phyloP scores from a whole-genome alignment of 1,140 invertebrate genomes.

The Bilobella aurantiaca region DNA sequence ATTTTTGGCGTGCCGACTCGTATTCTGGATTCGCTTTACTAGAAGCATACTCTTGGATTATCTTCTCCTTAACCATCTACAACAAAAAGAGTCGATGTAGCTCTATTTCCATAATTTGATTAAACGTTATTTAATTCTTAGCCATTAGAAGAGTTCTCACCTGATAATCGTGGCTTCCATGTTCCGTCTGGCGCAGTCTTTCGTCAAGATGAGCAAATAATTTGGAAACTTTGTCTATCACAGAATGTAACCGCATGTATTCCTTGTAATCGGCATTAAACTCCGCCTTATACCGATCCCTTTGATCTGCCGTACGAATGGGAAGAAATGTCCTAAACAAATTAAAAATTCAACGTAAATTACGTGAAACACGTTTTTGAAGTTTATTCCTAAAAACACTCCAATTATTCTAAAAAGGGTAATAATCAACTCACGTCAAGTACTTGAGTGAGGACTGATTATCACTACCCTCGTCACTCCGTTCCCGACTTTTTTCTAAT shows the following conservation, averaged over 20 bases:
- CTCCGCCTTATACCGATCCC: conserved; percentile 72
- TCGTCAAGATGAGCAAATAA: conserved; percentile 63
- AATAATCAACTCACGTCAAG: not conserved
- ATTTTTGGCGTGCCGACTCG: conserved; percentile 58
- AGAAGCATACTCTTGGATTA: conserved; percentile 66
- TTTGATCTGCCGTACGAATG: conserved; percentile 62
- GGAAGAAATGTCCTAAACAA: conserved; percentile 59
- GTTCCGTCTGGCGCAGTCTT: conserved; percentile 47
- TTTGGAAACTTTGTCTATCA: conserved; percentile 62
- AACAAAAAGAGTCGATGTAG: conserved; percentile 27
- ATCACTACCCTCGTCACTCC: not conserved
- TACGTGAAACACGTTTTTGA: not conserved
- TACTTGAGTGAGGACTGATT: not conserved
- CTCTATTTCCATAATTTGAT: not conserved
- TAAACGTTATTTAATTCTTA: not conserved
- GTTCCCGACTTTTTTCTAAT: not conserved
- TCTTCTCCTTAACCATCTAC: conserved; percentile 61
- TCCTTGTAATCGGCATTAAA: conserved; percentile 75
- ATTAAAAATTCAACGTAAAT: conserved; percentile 7
- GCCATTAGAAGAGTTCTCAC: conserved; percentile 40
- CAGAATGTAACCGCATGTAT: conserved; percentile 62
- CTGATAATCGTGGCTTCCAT: conserved; percentile 46
- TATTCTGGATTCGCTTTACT: conserved; percentile 63
- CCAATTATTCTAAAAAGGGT: not conserved
- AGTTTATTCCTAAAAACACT: not conserved